Base-by-base conservation (phyloP, 2,797 vertebrate genomes). In the Danio choprae region DNA sequence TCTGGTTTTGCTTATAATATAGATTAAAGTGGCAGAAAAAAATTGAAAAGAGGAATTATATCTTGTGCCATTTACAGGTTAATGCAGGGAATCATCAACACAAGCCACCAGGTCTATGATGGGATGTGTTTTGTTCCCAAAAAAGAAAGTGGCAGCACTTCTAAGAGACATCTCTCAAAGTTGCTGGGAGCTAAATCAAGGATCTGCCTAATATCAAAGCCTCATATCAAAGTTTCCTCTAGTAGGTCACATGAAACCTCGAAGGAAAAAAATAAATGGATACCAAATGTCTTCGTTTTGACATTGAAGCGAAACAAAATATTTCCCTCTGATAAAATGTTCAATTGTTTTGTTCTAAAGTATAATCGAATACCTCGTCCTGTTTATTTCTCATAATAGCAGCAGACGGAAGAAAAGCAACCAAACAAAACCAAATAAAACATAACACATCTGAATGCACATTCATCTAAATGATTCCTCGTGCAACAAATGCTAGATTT, bases 211-310 rank as follows among this genome's bases (percentile, higher is more conserved):
- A 67, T 60, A 80, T 83, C 73, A 76, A 77, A 76, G 64, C 4
- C 4, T 11, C 48, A 51, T 51, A 51, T 51, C 65, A 59, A 20
- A 16, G 59, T 38, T 69, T 76, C 36, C 65, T 18, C 58, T 71
- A 40, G 55, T 43, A 72, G 44, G 59, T 80, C 79, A 80, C 64
- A n/a, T 71, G n/a, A 76, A 83, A 20, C 77, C 59, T 18, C 71
- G 29, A 22, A 80, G 65, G 64, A 64, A 65, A 48, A 29, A 1
- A 58, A 46, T 41, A 75, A 82, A 71, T 40, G 20, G 36, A 59
- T 65, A 60, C 56, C 12, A 79, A 51, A 65, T 67, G 7, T 50
- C 38, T 51, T 82, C 8, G 51, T 65, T 76, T 71, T 43, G 48
- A 68, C 72, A 70, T 36, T 20, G 41, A 76, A 76, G 11, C 56